Evolutionary conservation across 2,797 vertebrate species (phyloP).

Genomic region (Synaphobranchus kaupii): DNA sequence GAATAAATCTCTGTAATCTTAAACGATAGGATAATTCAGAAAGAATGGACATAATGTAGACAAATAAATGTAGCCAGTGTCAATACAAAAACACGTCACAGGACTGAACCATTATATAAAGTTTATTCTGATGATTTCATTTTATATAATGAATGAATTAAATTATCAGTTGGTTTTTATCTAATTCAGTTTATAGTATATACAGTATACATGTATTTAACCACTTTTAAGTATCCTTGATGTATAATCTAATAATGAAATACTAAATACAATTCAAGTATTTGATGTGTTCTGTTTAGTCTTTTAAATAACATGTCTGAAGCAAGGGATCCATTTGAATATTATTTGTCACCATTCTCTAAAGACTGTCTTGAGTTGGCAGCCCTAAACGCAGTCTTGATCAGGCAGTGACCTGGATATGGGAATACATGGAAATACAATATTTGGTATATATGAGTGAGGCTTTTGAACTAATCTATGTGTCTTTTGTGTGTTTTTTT

Average conservation of each 20-base stretch:
- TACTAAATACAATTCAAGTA: too few species aligned
- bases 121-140: not conserved
- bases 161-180: not conserved
- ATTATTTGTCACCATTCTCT: not conserved
- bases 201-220: not conserved
- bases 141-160: too few species aligned
- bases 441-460: not conserved
- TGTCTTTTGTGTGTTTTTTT: not conserved
- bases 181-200: not conserved
- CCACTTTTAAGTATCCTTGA: too few species aligned
- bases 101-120: not conserved
- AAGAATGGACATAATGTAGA: not conserved
- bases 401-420: not conserved
- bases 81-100: not conserved
- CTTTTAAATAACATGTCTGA: not conserved
- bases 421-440: not conserved
- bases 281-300: not conserved
- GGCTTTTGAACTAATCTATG: not conserved
- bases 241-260: too few species aligned
- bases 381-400: not conserved
- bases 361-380: not conserved
- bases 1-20: not conserved
- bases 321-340: not conserved
- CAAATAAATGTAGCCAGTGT: not conserved
- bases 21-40: not conserved